Conservation (phyloP, 2,888 invertebrate genomes). For the Brachyopa scutellaris region DNA sequence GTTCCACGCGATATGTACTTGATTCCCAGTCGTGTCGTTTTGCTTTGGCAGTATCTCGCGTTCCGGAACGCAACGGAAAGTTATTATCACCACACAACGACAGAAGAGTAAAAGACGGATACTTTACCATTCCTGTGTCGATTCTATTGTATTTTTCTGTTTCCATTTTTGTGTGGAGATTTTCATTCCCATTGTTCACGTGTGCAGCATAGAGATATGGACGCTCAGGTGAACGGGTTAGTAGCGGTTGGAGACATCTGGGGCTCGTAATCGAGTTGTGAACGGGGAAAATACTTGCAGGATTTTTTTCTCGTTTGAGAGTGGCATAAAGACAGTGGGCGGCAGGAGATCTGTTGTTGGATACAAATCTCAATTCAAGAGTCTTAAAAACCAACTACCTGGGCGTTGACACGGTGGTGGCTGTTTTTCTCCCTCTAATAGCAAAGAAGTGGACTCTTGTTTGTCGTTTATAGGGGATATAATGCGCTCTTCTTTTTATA, state of each 20-base stretch:
- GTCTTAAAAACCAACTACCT: conserved; percentile 4
- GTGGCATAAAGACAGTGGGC: no score
- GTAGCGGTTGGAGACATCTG: conserved; percentile 7
- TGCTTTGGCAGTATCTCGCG: conserved; percentile 35
- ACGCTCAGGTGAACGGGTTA: neutral
- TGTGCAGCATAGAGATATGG: conserved; percentile 21
- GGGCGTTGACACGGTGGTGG: neutral
- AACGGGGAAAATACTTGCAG: conserved; percentile 9
- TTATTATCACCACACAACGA: conserved; percentile 38
- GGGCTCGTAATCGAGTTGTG: conserved; percentile 26
- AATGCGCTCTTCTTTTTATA: conserved; percentile 1
- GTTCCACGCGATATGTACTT: neutral
- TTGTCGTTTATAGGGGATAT: conserved; percentile 6
- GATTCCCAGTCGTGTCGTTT: conserved; percentile 38
- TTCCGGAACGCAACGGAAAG: conserved; percentile 50
- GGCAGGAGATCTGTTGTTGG: neutral
- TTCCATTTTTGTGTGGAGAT: conserved; percentile 9
- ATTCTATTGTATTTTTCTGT: conserved; percentile 2
- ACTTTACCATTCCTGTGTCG: neutral
- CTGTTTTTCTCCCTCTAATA: neutral
- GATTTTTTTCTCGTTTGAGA: conserved; percentile 4
- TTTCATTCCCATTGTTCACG: conserved; percentile 33
- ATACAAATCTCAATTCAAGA: conserved; percentile 19
- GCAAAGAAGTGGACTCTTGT: neutral
- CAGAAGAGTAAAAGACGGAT: conserved; percentile 28